Base-by-base conservation (phyloP, 2,797 vertebrate genomes). In the Sebastes miniatus region DNA sequence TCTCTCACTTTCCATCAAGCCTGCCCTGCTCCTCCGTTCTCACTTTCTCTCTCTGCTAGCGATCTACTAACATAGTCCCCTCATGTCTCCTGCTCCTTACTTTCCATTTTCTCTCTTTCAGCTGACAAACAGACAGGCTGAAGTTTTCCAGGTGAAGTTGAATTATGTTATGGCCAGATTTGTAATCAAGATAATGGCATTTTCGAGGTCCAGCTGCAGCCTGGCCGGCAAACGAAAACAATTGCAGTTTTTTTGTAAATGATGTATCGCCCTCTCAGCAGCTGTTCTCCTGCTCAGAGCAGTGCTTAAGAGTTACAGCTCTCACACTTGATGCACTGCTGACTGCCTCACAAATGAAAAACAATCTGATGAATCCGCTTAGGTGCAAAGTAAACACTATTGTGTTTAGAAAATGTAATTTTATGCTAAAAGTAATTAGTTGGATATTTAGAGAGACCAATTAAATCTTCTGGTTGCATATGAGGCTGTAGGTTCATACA, bases 131-230 rank as follows among this genome's bases (percentile, higher is more conserved):
- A 77, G 54, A 24, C 58, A 34, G 34, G 32, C 18, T 36, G 1
- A 31, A 50, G 50, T 79, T 77, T 70, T 73, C n/a, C 20, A 12
- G 25, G 73, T 77, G 79, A 74, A 67, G 63, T 68, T 85, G 81
- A 88, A 79, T 87, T 70, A 84, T 85, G 71, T 83, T 76, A 70
- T 3, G 52, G 47, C 24, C 71, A 57, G 66, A 79, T 80, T 82
- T 80, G 68, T 88, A 84, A 91, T 89, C 74, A 80, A 84, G 73
- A 87, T 87, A 86, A 87, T 69, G 72, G 39, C 43, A 71, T 83
- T 78, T 73, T 29, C 10, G 56, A 67, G 27, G 58, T 72, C 73
- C 43, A 43, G 80, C 13, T 34, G 69, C 71, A 58, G 81, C 59
- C 39, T 10, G 69, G 10, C 22, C 36, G 10, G n/a, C 77, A 83